A percentile compares a stretch with the other conserved stretches of the same genome.
Evolutionary conservation across 64 coral and sea anemone species (phyloP).

Genomic region (Pocillopora verrucosa): DNA sequence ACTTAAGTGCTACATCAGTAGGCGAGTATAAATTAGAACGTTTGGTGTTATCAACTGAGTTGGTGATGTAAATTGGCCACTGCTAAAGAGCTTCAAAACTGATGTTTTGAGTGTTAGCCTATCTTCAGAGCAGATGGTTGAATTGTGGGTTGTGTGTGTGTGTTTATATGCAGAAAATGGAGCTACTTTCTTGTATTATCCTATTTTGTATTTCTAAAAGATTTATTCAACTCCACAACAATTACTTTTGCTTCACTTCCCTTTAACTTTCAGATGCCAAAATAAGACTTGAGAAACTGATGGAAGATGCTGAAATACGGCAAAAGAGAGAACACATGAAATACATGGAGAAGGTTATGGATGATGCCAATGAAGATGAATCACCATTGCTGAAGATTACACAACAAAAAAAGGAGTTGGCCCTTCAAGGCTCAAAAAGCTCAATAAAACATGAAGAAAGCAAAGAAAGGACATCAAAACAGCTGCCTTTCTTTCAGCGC

Average conservation of each 20-base stretch:
- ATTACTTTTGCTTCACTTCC: neutral
- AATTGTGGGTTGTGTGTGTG: too few relatives aligned
- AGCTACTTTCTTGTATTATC: too few relatives aligned
- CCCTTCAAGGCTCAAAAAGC: neutral
- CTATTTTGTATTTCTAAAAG: too few relatives aligned
- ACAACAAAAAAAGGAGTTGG: conserved; percentile 51
- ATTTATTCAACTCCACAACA: neutral
- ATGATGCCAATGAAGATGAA: neutral
- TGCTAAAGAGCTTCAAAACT: too few relatives aligned
- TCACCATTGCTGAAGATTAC: conserved; percentile 69
- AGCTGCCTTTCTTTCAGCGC: conserved; percentile 40
- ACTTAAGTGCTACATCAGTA: too few relatives aligned
- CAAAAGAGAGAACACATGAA: conserved; percentile 83
- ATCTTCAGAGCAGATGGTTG: too few relatives aligned
- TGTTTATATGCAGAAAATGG: too few relatives aligned
- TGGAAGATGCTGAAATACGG: conserved; percentile 79
- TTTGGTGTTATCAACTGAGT: too few relatives aligned
- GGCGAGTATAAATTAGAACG: too few relatives aligned
- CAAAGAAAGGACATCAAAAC: conserved; percentile 2
- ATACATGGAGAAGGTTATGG: conserved; percentile 48
- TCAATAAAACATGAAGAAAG: neutral
- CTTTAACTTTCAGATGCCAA: conserved; percentile 31
- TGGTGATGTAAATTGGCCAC: too few relatives aligned
- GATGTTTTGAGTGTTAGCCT: too few relatives aligned
- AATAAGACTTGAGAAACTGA: conserved; percentile 71